Evolutionary conservation across 2,797 vertebrate species (phyloP).

Genomic region (Odontamblyopus rebecca): DNA sequence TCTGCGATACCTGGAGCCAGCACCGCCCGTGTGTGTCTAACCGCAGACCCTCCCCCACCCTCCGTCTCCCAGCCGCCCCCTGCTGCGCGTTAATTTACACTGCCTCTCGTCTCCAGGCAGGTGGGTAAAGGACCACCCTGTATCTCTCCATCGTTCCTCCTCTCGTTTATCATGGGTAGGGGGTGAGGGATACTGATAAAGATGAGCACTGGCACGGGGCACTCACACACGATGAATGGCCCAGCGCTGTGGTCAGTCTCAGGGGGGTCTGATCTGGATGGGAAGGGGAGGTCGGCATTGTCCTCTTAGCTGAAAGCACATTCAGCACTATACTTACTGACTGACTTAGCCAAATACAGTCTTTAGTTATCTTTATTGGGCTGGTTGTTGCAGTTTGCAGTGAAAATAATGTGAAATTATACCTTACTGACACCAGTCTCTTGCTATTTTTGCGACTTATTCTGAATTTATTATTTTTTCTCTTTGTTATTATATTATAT

Average conservation of each 20-base stretch:
- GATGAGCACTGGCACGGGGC: slow-evolving; percentile 42
- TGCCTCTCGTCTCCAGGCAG: slow-evolving; percentile 73
- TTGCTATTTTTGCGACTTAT: too few species aligned
- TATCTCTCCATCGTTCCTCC: slow-evolving; percentile 31
- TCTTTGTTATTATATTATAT: too few species aligned
- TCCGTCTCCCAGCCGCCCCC: slow-evolving; percentile 42
- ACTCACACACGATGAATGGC: slow-evolving; percentile 59
- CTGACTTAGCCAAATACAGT: too few species aligned
- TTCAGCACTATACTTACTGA: too few species aligned
- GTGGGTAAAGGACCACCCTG: slow-evolving; percentile 72
- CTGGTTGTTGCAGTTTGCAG: too few species aligned
- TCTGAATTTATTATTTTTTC: too few species aligned
- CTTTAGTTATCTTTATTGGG: too few species aligned
- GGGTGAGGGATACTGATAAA: slow-evolving; percentile 36
- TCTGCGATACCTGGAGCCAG: slow-evolving; percentile 71
- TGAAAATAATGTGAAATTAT: too few species aligned
- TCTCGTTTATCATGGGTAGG: slow-evolving; percentile 57
- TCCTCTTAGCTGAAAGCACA: not conserved
- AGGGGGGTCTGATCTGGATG: not conserved
- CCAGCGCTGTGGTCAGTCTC: slow-evolving; percentile 1
- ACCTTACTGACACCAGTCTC: too few species aligned
- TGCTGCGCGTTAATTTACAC: slow-evolving; percentile 77
- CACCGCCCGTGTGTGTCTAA: slow-evolving; percentile 30
- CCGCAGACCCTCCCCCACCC: slow-evolving; percentile 1
- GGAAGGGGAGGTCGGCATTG: not conserved